phyloP scores from a whole-genome alignment of 2,113 vertebrate species.

The Xenopus borealis region DNA sequence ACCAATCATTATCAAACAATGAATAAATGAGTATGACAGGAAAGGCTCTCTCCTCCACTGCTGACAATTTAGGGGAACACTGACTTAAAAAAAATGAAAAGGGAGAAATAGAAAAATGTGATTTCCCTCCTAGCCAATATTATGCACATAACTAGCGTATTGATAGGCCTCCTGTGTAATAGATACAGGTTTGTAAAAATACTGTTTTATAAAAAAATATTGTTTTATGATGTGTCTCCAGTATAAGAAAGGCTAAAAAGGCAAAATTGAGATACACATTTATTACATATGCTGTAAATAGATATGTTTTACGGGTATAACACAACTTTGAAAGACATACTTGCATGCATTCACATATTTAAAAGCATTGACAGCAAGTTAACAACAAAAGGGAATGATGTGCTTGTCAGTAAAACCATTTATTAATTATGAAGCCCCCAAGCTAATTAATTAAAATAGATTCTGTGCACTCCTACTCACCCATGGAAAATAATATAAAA shows the following conservation, averaged over 20 bases:
- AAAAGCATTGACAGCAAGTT: no score
- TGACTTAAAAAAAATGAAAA: conserved; percentile 22
- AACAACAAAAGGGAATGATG: background rate
- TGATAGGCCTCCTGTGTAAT: conserved; percentile 4
- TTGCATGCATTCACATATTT: no score
- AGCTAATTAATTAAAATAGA: no score
- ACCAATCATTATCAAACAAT: conserved; percentile 57
- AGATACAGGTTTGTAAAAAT: background rate
- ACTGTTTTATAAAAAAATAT: conserved; percentile 5
- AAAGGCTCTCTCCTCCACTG: conserved; percentile 47
- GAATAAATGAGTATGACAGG: conserved; percentile 54
- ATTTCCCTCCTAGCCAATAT: conserved; percentile 54
- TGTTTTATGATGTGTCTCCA: background rate
- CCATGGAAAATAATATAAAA: no score
- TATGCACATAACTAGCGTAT: conserved; percentile 43
- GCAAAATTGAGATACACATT: background rate
- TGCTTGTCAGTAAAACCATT: background rate
- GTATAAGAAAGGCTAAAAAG: background rate
- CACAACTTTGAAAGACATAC: no score
- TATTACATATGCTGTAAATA: no score
- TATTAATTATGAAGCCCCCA: no score
- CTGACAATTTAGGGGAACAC: conserved; percentile 57
- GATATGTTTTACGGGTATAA: no score
- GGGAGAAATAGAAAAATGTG: conserved; percentile 47
- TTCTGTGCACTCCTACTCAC: no score